A percentile compares a stretch with the other conserved stretches of the same genome.
phyloP scores from a whole-genome alignment of 53 echinoderm and acorn worm species.

The Antedon mediterranea region DNA sequence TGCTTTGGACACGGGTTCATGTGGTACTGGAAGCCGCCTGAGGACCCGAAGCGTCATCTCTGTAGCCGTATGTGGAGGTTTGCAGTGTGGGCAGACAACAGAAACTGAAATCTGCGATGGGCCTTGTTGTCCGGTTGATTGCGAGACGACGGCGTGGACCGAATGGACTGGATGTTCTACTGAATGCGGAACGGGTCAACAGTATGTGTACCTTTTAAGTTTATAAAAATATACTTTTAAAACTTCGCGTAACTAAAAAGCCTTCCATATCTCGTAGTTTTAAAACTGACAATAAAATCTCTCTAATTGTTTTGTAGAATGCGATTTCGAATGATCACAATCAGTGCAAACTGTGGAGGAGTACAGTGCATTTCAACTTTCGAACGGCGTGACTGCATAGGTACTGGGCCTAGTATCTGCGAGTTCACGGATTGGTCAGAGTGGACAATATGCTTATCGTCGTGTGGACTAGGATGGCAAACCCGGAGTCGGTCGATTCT shows the following conservation, averaged over 20 bases:
- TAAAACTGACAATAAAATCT: no score
- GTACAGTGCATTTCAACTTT: background rate
- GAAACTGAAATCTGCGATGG: background rate
- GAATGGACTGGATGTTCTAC: background rate
- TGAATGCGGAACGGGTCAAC: background rate
- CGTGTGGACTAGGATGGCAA: background rate
- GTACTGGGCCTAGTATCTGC: background rate
- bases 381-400: background rate
- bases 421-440: background rate
- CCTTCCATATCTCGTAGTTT: no score
- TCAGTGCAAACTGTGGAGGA: background rate
- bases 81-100: background rate
- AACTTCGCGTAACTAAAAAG: no score
- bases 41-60: background rate
- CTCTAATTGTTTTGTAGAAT: background rate
- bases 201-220: background rate
- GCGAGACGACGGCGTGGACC: background rate
- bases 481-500: background rate
- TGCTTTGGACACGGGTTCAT: background rate
- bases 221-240: no score
- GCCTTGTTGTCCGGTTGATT: background rate
- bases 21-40: background rate
- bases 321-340: background rate
- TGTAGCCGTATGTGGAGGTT: background rate
- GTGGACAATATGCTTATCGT: background rate